Conservation (phyloP, 2,113 vertebrate genomes). For the Pleuronectes platessa region DNA sequence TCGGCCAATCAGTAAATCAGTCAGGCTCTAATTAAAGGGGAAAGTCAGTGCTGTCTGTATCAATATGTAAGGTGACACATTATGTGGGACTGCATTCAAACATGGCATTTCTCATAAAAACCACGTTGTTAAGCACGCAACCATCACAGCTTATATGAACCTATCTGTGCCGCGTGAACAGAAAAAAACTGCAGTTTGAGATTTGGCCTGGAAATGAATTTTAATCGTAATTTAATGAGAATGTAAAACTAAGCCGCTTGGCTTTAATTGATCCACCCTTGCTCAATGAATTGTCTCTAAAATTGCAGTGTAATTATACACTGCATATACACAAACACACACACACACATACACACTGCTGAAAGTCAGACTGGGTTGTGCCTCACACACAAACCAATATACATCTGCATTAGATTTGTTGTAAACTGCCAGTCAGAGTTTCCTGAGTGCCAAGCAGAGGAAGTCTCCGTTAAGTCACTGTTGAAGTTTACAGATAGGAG, state of each 20-base stretch:
- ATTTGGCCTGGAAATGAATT: not conserved
- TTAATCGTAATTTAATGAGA: not conserved
- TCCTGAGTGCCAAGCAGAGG: no score
- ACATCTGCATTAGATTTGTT: conserved; percentile 66
- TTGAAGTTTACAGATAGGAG: no score
- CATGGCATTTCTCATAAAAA: not conserved
- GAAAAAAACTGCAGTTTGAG: not conserved
- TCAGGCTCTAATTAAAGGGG: not conserved
- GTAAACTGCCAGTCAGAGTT: no score
- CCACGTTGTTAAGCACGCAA: not conserved
- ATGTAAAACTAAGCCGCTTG: conserved; percentile 3
- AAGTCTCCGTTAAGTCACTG: no score
- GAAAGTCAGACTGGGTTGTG: conserved; percentile 11
- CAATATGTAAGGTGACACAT: not conserved
- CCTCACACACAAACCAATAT: not conserved
- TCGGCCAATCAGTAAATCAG: no score
- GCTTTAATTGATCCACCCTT: conserved; percentile 5
- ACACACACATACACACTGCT: not conserved
- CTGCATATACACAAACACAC: not conserved
- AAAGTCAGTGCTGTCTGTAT: not conserved
- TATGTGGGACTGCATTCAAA: not conserved
- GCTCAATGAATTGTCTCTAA: conserved; percentile 1
- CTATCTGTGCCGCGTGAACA: not conserved
- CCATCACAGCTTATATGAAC: not conserved
- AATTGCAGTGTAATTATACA: not conserved